Conservation (phyloP, 2,888 invertebrate genomes). For the Ophioninae sp. region DNA sequence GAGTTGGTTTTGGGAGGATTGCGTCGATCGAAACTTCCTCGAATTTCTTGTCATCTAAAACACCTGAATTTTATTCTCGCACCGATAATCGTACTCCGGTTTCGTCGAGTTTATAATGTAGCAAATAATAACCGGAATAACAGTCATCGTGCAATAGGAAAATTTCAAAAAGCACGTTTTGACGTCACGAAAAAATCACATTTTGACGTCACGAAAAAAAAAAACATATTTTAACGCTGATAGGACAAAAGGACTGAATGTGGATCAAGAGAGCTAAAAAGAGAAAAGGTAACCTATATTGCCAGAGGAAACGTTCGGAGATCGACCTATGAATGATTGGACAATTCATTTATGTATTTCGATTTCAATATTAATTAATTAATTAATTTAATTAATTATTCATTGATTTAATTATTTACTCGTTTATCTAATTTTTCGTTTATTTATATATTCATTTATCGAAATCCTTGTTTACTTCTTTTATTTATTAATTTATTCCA, state of each 20-base stretch:
- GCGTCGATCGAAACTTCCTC: not conserved
- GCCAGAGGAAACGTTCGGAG: conserved; percentile 52
- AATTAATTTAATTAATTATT: too few relatives aligned
- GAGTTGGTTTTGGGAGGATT: not conserved
- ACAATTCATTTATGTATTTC: conserved; percentile 6
- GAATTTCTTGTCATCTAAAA: not conserved
- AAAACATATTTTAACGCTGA: conserved; percentile 43
- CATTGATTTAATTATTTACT: too few relatives aligned
- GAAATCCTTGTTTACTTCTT: too few relatives aligned
- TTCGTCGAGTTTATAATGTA: not conserved
- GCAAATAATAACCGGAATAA: not conserved
- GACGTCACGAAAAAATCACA: not conserved
- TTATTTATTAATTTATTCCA: too few relatives aligned
- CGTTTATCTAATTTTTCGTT: too few relatives aligned
- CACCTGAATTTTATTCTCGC: conserved; percentile 15
- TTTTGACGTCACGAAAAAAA: conserved; percentile 9
- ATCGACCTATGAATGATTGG: conserved; percentile 62
- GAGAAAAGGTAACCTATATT: conserved; percentile 1
- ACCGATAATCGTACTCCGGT: not conserved
- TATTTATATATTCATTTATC: too few relatives aligned
- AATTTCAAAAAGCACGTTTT: not conserved
- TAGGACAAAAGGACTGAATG: not conserved
- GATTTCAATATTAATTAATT: too few relatives aligned
- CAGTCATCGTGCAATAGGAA: not conserved
- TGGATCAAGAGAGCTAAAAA: not conserved